Evolutionary conservation across 2,888 invertebrate genomes (phyloP).

Genomic region (Ornithoptera alexandrae): DNA sequence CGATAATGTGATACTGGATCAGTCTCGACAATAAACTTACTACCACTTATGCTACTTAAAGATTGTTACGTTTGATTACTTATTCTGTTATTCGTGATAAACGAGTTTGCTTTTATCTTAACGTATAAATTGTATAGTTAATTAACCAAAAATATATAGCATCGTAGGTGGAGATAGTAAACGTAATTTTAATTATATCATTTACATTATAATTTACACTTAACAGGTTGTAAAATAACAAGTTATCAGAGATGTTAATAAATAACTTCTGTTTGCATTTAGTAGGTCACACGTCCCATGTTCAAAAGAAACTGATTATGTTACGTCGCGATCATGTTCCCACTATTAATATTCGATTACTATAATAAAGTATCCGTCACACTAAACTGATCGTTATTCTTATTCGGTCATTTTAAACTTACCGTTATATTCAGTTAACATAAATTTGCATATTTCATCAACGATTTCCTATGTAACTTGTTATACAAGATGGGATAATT

Average conservation of each 20-base stretch:
- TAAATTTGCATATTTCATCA: conserved; percentile 26
- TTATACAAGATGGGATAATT: conserved; percentile 20
- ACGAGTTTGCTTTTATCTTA: no score
- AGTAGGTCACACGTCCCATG: neutral
- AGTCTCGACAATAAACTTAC: no score
- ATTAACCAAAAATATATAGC: no score
- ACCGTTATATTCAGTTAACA: conserved; percentile 25
- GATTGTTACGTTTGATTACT: no score
- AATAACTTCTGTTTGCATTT: neutral
- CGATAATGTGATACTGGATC: no score
- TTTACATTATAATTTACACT: no score
- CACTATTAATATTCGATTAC: conserved; percentile 24
- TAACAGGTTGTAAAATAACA: neutral
- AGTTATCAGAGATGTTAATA: neutral
- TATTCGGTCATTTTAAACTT: conserved; percentile 17
- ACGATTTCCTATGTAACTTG: conserved; percentile 27
- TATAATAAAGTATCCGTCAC: conserved; percentile 18
- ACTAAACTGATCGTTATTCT: conserved; percentile 23
- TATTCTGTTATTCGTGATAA: no score
- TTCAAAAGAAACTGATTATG: neutral
- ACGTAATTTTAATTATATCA: no score
- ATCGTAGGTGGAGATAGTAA: no score
- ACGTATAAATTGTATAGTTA: no score
- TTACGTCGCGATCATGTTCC: conserved; percentile 6
- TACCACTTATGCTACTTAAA: no score